These are phyloP conservation scores for Lacanobia oleracea DNA, from an alignment of 2,888 invertebrate species.

Conservation along the genomic window DNA sequence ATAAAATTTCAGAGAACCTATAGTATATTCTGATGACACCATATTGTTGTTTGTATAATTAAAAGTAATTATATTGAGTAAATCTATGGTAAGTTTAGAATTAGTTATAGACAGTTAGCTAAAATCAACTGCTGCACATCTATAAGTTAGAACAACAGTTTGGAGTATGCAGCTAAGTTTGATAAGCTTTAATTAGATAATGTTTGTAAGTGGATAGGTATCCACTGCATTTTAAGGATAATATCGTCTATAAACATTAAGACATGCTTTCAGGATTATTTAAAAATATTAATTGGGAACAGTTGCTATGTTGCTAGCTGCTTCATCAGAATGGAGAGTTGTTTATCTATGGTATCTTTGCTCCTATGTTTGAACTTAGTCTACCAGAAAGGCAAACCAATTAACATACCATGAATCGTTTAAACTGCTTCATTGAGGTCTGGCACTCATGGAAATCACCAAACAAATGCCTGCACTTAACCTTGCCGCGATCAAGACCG, in stretches of 20 bases:
- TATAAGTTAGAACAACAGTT: too few relatives aligned
- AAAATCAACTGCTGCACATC: too few relatives aligned
- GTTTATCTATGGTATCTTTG: too few relatives aligned
- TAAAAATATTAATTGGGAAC: neutral
- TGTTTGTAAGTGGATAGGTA: too few relatives aligned
- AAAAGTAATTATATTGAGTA: too few relatives aligned
- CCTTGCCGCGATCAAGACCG: conserved; percentile 92
- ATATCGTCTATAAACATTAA: neutral
- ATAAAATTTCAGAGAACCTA: neutral
- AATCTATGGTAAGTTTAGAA: too few relatives aligned
- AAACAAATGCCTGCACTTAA: conserved; percentile 92
- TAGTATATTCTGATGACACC: neutral
- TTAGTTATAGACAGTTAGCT: too few relatives aligned
- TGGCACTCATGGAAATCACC: conserved; percentile 94
- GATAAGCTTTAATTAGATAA: too few relatives aligned
- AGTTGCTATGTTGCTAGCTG: too few relatives aligned
- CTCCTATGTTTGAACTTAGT: neutral
- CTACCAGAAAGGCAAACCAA: neutral
- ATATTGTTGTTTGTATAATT: too few relatives aligned
- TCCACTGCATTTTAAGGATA: neutral
- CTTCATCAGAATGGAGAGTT: neutral
- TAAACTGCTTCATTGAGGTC: conserved; percentile 90
- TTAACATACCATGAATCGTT: conserved; percentile 89
- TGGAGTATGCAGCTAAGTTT: too few relatives aligned
- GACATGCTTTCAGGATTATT: too few relatives aligned